These are phyloP conservation scores for Wiebesia pumilae DNA, from an alignment of 1,140 invertebrate genomes.

Conservation along the genomic window DNA sequence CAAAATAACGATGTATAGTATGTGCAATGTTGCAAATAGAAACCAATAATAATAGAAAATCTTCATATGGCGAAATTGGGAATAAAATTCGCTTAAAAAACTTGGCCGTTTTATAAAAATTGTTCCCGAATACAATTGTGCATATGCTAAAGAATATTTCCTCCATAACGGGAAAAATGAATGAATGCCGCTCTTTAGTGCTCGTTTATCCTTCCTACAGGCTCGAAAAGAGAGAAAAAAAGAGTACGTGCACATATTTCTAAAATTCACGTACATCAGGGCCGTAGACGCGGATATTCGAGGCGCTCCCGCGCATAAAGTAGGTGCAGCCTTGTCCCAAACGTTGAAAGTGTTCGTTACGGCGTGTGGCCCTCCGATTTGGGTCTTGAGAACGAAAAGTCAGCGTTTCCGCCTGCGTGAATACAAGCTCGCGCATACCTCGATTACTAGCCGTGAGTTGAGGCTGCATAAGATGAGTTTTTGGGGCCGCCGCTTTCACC, in stretches of 20 bases:
- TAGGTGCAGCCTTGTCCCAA: background rate
- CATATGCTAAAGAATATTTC: background rate
- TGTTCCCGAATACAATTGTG: background rate
- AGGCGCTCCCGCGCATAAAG: conserved; percentile 17
- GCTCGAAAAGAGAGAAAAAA: background rate
- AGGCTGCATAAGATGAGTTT: conserved; percentile 62
- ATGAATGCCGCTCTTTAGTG: background rate
- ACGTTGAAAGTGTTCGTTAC: conserved; percentile 56
- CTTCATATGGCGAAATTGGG: background rate
- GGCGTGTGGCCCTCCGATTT: conserved; percentile 57
- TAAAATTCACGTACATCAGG: background rate
- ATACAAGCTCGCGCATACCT: conserved; percentile 35
- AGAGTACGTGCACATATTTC: background rate
- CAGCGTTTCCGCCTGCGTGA: conserved; percentile 54
- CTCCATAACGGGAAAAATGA: background rate
- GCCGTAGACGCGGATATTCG: conserved; percentile 4
- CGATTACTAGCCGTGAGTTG: conserved; percentile 14
- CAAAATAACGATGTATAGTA: too few relatives aligned
- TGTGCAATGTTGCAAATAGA: too few relatives aligned
- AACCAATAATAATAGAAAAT: background rate
- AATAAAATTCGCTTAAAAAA: background rate
- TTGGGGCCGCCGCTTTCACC: conserved; percentile 70
- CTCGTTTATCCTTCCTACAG: background rate
- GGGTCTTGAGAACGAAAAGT: conserved; percentile 67
- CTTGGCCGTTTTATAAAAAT: background rate